Percentiles rank a stretch among this genome's conserved stretches.
phyloP scores from a whole-genome alignment of 2,888 invertebrate genomes.

The Machimus atricapillus region DNA sequence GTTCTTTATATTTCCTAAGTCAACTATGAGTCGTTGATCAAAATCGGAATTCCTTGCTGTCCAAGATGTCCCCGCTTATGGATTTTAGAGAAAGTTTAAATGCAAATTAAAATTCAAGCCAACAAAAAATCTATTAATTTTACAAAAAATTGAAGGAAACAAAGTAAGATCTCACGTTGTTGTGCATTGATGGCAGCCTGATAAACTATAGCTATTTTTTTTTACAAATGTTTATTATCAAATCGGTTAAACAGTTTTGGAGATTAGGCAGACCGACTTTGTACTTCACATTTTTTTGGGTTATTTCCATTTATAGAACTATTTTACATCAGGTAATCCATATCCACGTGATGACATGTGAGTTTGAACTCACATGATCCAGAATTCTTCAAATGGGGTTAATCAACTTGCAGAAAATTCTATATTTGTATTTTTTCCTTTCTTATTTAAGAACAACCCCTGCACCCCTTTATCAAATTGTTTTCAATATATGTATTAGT shows the following conservation, averaged over 20 bases:
- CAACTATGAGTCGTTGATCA: conserved; percentile 89
- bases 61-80: conserved; percentile 86
- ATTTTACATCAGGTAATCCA: too few species aligned
- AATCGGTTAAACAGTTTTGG: too few species aligned
- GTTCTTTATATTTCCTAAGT: conserved; percentile 87
- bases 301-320: too few species aligned
- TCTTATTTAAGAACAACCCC: not conserved
- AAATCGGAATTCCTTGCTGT: conserved; percentile 90
- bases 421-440: not conserved
- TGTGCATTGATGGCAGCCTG: not conserved
- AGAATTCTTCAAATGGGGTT: not conserved
- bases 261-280: too few species aligned
- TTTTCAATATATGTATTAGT: not conserved
- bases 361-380: not conserved
- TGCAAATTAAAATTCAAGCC: conserved; percentile 24
- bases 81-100: not conserved
- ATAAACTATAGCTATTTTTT: not conserved
- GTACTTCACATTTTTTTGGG: too few species aligned
- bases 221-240: not conserved
- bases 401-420: not conserved
- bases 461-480: not conserved
- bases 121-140: not conserved
- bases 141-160: conserved; percentile 30
- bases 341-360: too few species aligned
- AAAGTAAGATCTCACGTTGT: not conserved